Conservation (phyloP, 2,113 vertebrate genomes). For the Harpagus bidentatus region DNA sequence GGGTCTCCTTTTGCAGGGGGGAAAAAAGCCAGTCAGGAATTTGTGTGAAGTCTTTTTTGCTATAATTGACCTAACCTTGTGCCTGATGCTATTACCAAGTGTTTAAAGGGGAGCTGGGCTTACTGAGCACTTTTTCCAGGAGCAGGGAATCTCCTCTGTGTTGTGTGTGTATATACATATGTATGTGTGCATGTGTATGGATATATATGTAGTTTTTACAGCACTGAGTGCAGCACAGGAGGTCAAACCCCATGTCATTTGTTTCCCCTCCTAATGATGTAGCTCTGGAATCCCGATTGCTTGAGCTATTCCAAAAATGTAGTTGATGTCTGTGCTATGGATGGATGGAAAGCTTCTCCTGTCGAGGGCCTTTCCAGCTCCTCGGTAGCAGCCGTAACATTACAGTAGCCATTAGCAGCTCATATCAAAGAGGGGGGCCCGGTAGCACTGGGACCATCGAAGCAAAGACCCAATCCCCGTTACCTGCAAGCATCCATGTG, state of each 20-base stretch:
- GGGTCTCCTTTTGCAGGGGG: rapidly evolving
- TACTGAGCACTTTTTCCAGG: neutral
- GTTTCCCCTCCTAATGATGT: neutral
- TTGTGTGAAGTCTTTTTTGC: neutral
- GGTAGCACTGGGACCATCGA: neutral
- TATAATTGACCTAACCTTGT: neutral
- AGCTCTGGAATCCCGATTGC: neutral
- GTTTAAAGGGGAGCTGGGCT: neutral
- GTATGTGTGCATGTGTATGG: rapidly evolving
- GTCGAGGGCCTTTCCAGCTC: neutral
- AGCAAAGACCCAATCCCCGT: neutral
- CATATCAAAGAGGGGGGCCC: neutral
- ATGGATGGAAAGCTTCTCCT: neutral
- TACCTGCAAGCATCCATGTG: neutral
- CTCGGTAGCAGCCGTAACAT: neutral
- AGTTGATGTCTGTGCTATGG: neutral
- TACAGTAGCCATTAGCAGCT: neutral
- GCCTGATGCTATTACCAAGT: neutral
- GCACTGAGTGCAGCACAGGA: rapidly evolving
- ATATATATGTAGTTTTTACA: neutral
- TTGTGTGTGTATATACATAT: rapidly evolving
- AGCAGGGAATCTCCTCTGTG: neutral
- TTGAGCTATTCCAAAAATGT: conserved; percentile 20
- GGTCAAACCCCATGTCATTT: neutral
- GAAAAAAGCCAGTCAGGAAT: neutral